These are phyloP conservation scores for Sterna hirundo DNA, from an alignment of 2,113 vertebrate species.

Conservation along the genomic window DNA sequence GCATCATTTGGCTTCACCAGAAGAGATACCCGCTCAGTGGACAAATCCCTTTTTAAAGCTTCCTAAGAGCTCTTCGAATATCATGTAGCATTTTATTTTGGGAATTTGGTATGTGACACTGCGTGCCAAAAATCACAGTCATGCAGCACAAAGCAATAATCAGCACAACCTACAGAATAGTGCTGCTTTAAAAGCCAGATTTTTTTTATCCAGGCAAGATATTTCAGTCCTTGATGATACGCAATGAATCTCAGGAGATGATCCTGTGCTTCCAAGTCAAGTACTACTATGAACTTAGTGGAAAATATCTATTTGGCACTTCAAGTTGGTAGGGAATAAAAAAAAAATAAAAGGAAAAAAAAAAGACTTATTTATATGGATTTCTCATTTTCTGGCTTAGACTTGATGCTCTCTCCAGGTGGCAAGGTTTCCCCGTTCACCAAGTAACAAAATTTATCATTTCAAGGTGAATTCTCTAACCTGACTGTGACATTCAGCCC, in stretches of 20 bases:
- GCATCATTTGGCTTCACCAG: constrained; percentile 56
- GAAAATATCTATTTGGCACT: not conserved
- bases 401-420: not conserved
- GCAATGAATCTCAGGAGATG: constrained; percentile 21
- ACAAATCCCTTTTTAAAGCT: constrained; percentile 74
- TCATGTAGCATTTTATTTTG: constrained; percentile 76
- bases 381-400: not conserved
- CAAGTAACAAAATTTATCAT: not conserved
- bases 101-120: constrained; percentile 70
- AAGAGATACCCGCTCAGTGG: constrained; percentile 39
- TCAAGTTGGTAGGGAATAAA: not conserved
- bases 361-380: not conserved
- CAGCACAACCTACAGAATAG: constrained; percentile 75
- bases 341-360: not conserved
- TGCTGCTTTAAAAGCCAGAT: not conserved
- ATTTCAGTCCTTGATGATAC: constrained; percentile 34
- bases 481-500: not conserved
- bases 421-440: not conserved
- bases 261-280: constrained; percentile 11
- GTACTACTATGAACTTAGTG: not conserved
- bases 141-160: constrained; percentile 73
- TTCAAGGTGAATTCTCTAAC: not conserved
- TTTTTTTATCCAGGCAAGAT: constrained; percentile 8
- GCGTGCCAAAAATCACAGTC: constrained; percentile 77
- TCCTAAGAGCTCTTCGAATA: constrained; percentile 64